A percentile compares a stretch with the other conserved stretches of the same genome.
These are phyloP conservation scores for Scylla paramamosain DNA, from an alignment of 1,140 invertebrate species.

Conservation along the genomic window DNA sequence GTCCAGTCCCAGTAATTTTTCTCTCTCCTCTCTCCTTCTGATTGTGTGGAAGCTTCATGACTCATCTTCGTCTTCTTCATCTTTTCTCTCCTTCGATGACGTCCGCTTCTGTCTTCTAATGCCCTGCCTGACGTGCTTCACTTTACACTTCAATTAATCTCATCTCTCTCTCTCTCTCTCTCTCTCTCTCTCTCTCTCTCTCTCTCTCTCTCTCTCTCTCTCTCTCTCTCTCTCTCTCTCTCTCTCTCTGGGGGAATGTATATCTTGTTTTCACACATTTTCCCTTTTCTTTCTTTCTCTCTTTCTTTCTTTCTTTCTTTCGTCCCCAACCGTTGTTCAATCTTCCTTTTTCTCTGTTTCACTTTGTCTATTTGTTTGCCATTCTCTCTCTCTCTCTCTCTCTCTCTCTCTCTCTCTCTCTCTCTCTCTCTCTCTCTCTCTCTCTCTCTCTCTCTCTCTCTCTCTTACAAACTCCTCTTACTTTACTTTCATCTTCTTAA, in stretches of 20 bases:
- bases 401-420: no score
- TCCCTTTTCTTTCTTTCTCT: background rate
- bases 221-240: slow-evolving; percentile 46
- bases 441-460: no score
- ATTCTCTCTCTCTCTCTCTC: no score
- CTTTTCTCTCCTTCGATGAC: background rate
- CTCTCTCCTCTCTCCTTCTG: no score
- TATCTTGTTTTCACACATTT: background rate
- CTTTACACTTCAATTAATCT: no score
- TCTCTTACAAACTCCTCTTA: no score
- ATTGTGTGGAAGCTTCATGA: background rate
- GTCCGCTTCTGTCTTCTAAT: background rate
- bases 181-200: background rate
- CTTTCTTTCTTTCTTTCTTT: background rate
- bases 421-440: no score
- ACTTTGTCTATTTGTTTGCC: no score
- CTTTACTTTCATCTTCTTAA: no score
- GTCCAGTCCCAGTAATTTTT: no score
- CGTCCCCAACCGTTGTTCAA: background rate
- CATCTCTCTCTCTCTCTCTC: no score
- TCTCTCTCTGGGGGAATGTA: background rate
- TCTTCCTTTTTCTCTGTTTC: no score
- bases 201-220: slow-evolving; percentile 52
- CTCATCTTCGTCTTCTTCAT: background rate
- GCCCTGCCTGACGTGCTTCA: background rate